phyloP scores from a whole-genome alignment of 2,113 vertebrate genomes.

The Psettodes erumei region DNA sequence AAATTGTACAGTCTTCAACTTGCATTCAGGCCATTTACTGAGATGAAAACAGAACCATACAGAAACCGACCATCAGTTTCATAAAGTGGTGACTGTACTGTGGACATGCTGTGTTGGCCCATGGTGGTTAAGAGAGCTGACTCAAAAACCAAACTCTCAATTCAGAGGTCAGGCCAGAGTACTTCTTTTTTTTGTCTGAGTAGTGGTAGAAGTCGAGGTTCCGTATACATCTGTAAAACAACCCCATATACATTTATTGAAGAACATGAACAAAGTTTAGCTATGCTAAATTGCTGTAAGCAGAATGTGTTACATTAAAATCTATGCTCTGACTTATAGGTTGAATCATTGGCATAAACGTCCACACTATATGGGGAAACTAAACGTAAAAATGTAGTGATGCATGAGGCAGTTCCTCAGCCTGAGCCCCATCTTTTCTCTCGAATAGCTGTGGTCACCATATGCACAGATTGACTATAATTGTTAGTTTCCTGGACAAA shows the following conservation, averaged over 20 bases:
- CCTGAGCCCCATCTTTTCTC: constrained; percentile 73
- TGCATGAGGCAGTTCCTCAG: constrained; percentile 71
- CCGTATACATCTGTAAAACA: not conserved
- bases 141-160: not conserved
- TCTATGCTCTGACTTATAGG: not conserved
- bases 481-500: constrained; percentile 86
- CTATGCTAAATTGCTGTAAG: not conserved
- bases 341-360: constrained; percentile 27
- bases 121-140: not conserved
- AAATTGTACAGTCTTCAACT: not conserved
- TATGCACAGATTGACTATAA: constrained; percentile 85
- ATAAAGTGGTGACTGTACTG: not conserved
- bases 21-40: not conserved
- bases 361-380: constrained; percentile 12
- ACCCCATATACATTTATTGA: not conserved
- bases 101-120: not conserved
- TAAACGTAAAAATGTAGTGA: constrained; percentile 35
- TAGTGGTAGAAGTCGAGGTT: not conserved
- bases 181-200: not conserved
- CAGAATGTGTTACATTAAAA: not conserved
- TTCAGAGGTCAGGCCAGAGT: not conserved
- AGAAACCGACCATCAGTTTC: not conserved
- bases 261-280: not conserved
- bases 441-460: constrained; percentile 81
- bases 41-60: not conserved